Base-by-base conservation (phyloP, 1,140 invertebrate genomes). In the Eueides isabella region DNA sequence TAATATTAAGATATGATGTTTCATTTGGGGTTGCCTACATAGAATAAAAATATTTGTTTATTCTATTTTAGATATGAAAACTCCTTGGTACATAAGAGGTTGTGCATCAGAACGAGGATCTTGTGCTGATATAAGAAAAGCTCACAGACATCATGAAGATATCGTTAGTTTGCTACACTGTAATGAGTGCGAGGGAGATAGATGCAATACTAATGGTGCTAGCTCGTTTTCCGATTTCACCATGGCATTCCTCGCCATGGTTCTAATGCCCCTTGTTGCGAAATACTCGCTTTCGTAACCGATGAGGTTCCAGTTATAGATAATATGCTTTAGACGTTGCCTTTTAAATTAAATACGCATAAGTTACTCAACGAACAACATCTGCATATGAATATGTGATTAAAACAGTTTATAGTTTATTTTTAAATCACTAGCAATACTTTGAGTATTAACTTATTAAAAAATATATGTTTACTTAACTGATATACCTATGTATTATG, bases 61-160 rank as follows among this genome's bases (percentile, higher is more conserved):
- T n/a, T n/a, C n/a, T 9, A 33, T 67, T 75, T 28, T 19, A 89
- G 88, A 89, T 69, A 83, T 85, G 82, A 81, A 83, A 19, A 78
- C 69, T n/a, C 67, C 85, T 0, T 85, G 80, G 81, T 79, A 79
- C 65, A 82, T 92, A 6, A 80, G 90, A 28, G 90, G 88, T 2
- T 92, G 88, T 71, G 82, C 81, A 14, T 84, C 87, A 11, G 87
- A 90, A 66, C 77, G 85, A 66, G 85, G 88, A 0, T 74, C 84
- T 5, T 92, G 90, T 68, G 75, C 66, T 1, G 88, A 90, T 11
- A 85, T 92, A 5, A 75, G 67, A 61, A 78, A 75, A 29, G 81
- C 82, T 0, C 80, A 88, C 31, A 65, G 75, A 6, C 38, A 65
- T 16, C 1, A 64, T 29, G 12, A 71, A 6, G 76, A 82, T 14